Evolutionary conservation across 35 echinoderm and acorn worm species (phyloP), one percentile per base, ranked within the genome.

Genomic region (Lytechinus variegatus): DNA sequence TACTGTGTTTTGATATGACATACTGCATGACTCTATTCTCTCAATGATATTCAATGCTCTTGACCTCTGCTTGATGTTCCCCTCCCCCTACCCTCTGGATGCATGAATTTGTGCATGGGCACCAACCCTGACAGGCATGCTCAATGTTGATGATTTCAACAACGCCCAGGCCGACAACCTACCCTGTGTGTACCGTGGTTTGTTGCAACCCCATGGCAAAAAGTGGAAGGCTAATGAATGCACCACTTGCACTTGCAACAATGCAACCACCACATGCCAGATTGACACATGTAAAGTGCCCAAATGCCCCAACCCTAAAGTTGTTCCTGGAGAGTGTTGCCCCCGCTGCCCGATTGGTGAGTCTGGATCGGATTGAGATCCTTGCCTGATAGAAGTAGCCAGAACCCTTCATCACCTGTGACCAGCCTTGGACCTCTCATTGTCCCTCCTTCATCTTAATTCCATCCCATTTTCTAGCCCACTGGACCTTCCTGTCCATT

Each of bases 281-380:
- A 97, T 92, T 60, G 94, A 92, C 71, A 96, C 95, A 55, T 97
- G 97, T 94, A 88, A 94, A 54, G 87, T 93, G 52, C 94, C 94
- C 89, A 95, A 94, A 28, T 97, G 97, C 94, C 52, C 24, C 52
- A 95, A 97, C 93, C 94, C 92, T 54, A 89, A 92, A 52, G 72
- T 94, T 28, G 88, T 95, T 19, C 94, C 94, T 33, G 97, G 96
- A 54, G 95, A 96, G 56, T 97, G 97, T 93, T 97, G 97, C 61
- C 95, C 61, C 28, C 92, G 95, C 90, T 96, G 97, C 86, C 93
- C 97, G 54, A 86, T 89, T 54, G 94, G 97, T 97, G 94, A 97
- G 97, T 97, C 21, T 55, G 28, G 66, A 79, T 79, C n/a, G 14
- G n/a, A 79, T 16, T 8, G n/a, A 4, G 66, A 79, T 79, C 66